Conservation (phyloP, 2,888 invertebrate genomes). For the Villa cingulata region DNA sequence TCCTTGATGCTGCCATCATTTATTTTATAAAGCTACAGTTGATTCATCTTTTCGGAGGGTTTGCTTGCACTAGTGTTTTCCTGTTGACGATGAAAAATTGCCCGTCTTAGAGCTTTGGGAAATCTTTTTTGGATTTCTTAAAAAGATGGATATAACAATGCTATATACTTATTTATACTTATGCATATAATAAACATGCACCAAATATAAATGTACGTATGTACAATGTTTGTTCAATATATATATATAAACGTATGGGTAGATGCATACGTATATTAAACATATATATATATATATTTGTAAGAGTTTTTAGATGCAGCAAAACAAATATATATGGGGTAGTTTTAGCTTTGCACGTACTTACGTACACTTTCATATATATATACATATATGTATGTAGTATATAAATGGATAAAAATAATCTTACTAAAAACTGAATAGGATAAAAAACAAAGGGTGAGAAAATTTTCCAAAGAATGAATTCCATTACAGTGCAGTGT, state of each 20-base stretch:
- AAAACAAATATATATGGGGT: background rate
- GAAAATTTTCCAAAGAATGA: too few relatives aligned
- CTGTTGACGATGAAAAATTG: constrained; percentile 15
- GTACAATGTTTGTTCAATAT: background rate
- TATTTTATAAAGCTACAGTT: background rate
- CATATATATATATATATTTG: too few relatives aligned
- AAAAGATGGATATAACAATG: constrained; percentile 9
- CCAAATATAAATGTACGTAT: background rate
- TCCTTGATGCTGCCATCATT: background rate
- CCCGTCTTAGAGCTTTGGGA: constrained; percentile 12
- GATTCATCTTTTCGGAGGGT: background rate
- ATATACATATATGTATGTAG: background rate
- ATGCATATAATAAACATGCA: too few relatives aligned
- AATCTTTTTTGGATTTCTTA: constrained; percentile 8
- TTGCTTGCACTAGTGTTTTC: background rate
- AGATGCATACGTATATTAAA: too few relatives aligned
- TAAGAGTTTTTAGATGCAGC: background rate
- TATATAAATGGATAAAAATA: background rate
- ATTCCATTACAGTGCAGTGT: too few relatives aligned
- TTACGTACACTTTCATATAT: too few relatives aligned
- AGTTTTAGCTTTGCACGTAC: too few relatives aligned
- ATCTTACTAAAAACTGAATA: too few relatives aligned
- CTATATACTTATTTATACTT: too few relatives aligned
- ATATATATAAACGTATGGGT: background rate
- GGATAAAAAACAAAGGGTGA: too few relatives aligned